Evolutionary conservation across 1,140 invertebrate species (phyloP), one percentile per base, ranked within the genome.

Genomic region (Drosophila mayri): DNA sequence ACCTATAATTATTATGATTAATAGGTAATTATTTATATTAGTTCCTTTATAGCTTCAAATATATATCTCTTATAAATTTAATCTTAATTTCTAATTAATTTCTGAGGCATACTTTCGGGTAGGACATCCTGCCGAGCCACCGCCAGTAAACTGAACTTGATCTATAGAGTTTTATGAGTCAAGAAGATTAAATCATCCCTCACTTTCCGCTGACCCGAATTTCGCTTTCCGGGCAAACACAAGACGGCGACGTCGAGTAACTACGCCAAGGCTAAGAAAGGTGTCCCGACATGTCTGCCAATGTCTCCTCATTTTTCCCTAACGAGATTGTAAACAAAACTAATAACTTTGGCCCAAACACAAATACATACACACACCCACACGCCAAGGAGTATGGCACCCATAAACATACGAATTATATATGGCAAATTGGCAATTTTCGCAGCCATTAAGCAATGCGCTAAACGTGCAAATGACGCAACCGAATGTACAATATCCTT

Each of bases 391-490:
- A 54, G 32, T 57, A 20, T 10, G 38, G 10, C 18, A 32, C 16
- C 40, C 30, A 70, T 49, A 72, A 59, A 43, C 66, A 54, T 28
- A 47, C 40, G 32, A 30, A 71, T 70, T 68, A 38, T 66, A 66
- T 35, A 41, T 50, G 20, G 44, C 37, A 77, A 80, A 76, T 75
- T 74, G 49, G 62, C 70, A 60, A 80, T 81, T 63, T 80, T 58
- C 81, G 64, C 62, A 63, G 67, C 55, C 61, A 78, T 63, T 71
- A 84, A 60, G 70, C 77, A 77, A 60, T 73, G 70, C 71, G 65
- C 72, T 74, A 72, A 88, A 84, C 76, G 65, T 75, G 81, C 81
- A 80, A 88, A 88, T 88, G 84, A 88, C 84, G 84, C 85, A 88
- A 88, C 81, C 84, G 37, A 47, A 67, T 64, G 46, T 63, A 64